These are phyloP conservation scores for Plectrocnemia conspersa DNA, from an alignment of 1,140 invertebrate genomes.

Conservation along the genomic window DNA sequence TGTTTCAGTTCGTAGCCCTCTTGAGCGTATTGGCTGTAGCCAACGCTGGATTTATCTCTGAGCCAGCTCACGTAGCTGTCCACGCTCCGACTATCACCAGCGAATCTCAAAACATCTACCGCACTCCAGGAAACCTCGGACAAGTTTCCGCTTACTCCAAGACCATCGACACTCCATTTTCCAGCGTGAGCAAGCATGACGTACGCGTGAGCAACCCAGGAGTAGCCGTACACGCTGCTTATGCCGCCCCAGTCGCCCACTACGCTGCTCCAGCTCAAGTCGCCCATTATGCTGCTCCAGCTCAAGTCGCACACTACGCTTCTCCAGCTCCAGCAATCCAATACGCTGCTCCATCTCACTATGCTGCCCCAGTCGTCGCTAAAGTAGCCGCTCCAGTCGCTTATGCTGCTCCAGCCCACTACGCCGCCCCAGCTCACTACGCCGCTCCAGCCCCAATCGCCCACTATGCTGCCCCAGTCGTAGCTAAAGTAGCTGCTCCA, in stretches of 20 bases:
- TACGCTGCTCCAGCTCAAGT: constrained; percentile 27
- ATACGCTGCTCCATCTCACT: constrained; percentile 16
- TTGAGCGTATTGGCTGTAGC: constrained; percentile 41
- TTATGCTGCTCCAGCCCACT: constrained; percentile 37
- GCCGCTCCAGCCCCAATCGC: constrained; percentile 33
- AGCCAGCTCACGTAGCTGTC: constrained; percentile 36
- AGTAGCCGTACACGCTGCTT: constrained; percentile 41
- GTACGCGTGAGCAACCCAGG: constrained; percentile 61
- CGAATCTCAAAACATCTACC: constrained; percentile 58
- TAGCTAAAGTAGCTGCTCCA: constrained; percentile 28
- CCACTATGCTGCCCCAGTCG: constrained; percentile 34
- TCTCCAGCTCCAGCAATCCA: constrained; percentile 31
- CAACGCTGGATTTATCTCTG: constrained; percentile 32
- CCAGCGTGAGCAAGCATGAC: constrained; percentile 60
- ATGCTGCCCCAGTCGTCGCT: too few species aligned
- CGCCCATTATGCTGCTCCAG: constrained; percentile 26
- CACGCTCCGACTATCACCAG: constrained; percentile 54
- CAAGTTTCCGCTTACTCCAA: constrained; percentile 60
- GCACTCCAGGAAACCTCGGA: constrained; percentile 59
- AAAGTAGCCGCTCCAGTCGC: constrained; percentile 28
- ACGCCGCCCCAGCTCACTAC: constrained; percentile 16
- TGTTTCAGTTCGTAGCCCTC: constrained; percentile 48
- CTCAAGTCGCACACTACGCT: constrained; percentile 32
- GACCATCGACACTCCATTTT: constrained; percentile 64
- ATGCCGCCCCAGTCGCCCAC: constrained; percentile 32